Evolutionary conservation across 2,113 vertebrate species (phyloP).

Genomic region (Passer montanus): DNA sequence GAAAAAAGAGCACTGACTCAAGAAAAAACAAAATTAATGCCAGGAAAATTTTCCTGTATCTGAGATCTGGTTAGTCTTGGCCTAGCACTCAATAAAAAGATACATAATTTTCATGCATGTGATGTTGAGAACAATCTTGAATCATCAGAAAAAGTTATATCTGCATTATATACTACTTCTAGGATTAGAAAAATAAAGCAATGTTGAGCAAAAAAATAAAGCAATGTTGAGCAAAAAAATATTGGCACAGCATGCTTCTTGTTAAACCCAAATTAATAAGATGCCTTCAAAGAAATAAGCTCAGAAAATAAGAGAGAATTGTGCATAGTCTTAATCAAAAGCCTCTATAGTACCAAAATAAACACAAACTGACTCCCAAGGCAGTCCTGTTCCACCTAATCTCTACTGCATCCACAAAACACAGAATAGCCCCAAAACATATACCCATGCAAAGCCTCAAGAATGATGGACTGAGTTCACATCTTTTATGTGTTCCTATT

Average conservation of each 20-base stretch:
- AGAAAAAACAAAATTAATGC: background rate
- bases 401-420: background rate
- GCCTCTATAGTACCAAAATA: background rate
- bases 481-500: background rate
- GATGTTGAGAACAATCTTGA: background rate
- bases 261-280: background rate
- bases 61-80: background rate
- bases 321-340: background rate
- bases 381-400: background rate
- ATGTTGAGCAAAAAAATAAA: background rate
- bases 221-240: background rate
- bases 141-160: background rate
- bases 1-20: background rate
- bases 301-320: background rate
- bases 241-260: background rate
- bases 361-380: background rate
- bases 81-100: background rate
- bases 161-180: background rate
- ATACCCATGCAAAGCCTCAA: background rate
- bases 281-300: background rate
- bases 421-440: background rate
- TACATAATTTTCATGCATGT: background rate
- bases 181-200: background rate
- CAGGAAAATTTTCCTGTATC: background rate
- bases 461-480: background rate